Evolutionary conservation across 2,113 vertebrate genomes (phyloP).

Genomic region (Callionymus lyra): DNA sequence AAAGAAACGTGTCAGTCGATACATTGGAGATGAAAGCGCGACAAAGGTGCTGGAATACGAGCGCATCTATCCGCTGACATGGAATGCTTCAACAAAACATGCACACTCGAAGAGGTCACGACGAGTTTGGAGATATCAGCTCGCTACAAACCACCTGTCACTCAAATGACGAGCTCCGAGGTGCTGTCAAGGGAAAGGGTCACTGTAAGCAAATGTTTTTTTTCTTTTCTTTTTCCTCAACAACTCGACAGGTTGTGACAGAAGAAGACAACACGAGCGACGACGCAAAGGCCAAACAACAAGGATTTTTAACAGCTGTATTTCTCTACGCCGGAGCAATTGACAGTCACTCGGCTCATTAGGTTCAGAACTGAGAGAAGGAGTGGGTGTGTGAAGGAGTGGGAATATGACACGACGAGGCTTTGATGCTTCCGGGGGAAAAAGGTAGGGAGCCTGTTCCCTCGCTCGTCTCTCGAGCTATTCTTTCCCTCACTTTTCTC

Average conservation of each 20-base stretch:
- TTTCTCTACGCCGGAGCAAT: conserved; percentile 22
- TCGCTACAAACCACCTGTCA: background rate
- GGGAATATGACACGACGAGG: conserved; percentile 33
- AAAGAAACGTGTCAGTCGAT: conserved; percentile 25
- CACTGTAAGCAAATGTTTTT: conserved; percentile 4
- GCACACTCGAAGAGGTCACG: background rate
- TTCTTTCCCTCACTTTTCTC: conserved; percentile 30
- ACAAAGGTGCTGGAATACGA: background rate
- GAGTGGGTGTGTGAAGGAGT: conserved; percentile 44
- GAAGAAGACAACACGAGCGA: too few species aligned
- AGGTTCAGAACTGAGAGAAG: conserved; percentile 49
- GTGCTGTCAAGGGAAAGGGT: background rate
- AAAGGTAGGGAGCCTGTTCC: conserved; percentile 52
- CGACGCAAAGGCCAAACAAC: too few species aligned
- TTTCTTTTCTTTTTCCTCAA: too few species aligned
- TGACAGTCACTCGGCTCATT: conserved; percentile 61
- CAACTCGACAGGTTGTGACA: conserved; percentile 22
- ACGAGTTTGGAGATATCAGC: background rate
- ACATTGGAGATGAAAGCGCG: conserved; percentile 6
- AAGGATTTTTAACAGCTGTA: conserved; percentile 23
- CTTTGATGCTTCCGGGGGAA: conserved; percentile 54
- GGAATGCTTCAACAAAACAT: background rate
- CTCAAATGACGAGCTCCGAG: background rate
- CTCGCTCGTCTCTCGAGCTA: conserved; percentile 33
- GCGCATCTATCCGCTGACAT: background rate